Conservation (phyloP, 2,113 vertebrate genomes). For the Muscicapa adusta region DNA sequence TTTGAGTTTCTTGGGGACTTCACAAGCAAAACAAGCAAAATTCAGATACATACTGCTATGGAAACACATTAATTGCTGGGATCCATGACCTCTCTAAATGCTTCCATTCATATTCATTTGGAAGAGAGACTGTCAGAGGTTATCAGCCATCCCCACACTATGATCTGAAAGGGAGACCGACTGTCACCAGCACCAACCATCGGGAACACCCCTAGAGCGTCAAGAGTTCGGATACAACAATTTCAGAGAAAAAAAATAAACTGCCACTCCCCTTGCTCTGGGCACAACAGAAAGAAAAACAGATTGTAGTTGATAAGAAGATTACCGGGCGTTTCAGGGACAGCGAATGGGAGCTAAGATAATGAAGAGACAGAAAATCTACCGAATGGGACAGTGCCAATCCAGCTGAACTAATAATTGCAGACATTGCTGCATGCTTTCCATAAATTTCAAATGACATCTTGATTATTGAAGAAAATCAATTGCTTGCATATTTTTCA, state of each 20-base stretch:
- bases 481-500: not conserved
- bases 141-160: not conserved
- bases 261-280: not conserved
- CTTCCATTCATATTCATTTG: not conserved
- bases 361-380: slow-evolving; percentile 42
- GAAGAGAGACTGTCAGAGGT: not conserved
- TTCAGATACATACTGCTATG: too few relatives aligned
- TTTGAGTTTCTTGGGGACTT: not conserved
- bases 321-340: slow-evolving; percentile 9
- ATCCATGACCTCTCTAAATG: not conserved
- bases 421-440: rapidly evolving
- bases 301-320: slow-evolving; percentile 20
- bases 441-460: not conserved
- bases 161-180: not conserved
- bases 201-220: not conserved
- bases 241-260: not conserved
- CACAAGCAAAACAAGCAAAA: not conserved
- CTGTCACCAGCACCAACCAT: not conserved
- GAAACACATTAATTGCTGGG: not conserved
- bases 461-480: not conserved
- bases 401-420: not conserved
- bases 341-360: slow-evolving; percentile 14
- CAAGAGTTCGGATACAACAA: not conserved
- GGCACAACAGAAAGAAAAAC: not conserved
- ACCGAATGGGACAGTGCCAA: not conserved